phyloP scores from a whole-genome alignment of 2,113 vertebrate genomes.

The Galbula dea region DNA sequence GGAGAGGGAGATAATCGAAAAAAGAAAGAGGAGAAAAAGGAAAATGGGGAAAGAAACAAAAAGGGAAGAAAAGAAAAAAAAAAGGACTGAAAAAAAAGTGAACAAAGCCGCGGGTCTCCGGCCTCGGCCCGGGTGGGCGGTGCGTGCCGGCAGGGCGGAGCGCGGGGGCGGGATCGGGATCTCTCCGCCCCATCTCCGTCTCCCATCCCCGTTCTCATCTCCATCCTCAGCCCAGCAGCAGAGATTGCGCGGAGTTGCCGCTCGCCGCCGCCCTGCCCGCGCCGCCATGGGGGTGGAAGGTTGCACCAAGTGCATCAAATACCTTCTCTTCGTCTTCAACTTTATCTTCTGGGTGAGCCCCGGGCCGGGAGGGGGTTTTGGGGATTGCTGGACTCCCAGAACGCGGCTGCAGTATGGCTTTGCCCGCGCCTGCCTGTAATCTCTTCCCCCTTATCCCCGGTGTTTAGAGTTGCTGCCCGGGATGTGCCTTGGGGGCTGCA shows the following conservation, averaged over 20 bases:
- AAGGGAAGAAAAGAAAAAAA: background rate
- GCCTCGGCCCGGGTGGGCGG: too few species aligned
- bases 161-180: background rate
- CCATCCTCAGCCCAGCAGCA: background rate
- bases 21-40: background rate
- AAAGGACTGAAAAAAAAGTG: background rate
- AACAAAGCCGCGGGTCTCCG: too few species aligned
- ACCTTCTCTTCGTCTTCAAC: conserved; percentile 92
- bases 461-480: background rate
- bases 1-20: too few species aligned
- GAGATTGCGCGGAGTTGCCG: background rate
- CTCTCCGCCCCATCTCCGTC: background rate
- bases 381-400: background rate
- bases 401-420: background rate
- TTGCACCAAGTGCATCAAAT: conserved; percentile 92
- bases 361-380: background rate
- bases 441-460: background rate
- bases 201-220: background rate
- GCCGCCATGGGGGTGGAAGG: conserved; percentile 88
- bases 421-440: background rate
- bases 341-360: conserved; percentile 93
- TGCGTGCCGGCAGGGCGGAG: background rate
- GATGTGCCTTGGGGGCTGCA: background rate
- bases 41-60: too few species aligned
- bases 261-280: conserved; percentile 42